Base-by-base conservation (phyloP, 2,888 invertebrate genomes). In the Punctoribates punctum region DNA sequence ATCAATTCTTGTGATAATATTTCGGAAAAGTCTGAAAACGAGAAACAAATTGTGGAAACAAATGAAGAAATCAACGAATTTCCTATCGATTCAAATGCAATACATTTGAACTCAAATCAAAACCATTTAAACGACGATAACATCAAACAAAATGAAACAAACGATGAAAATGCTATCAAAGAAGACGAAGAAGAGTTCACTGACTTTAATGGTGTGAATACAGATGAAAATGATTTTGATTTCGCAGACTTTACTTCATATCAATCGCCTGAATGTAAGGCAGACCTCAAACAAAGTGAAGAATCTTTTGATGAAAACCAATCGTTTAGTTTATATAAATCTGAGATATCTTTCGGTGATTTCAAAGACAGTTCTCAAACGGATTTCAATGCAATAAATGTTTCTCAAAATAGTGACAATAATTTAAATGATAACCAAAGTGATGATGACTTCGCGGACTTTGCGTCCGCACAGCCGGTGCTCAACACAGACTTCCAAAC, bases 391-490 rank as follows among this genome's bases (percentile, higher is more conserved):
- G 48, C 42, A 46, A 38, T 48, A 20, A 67, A 67, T 38, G 38
- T 20, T 38, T 11, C 20, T 11, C 20, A 38, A 38, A 67, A 9
- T 11, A 67, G 4, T 67, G 38, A 42, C 8, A 70, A 70, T 23
- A 20, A 70, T 15, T n/a, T 72, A 1, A 48, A 27, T 27, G 27
- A 46, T 23, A 17, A 25, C 1, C 23, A 72, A 42, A 72, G 72
- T 72, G 72, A 72, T 17, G 72, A 72, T 48, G 72, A 67, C 15
- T 72, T 72, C 48, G 72, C 72, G 6, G 72, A 72, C 38, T 72
- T 72, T 17, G 72, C 42, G 46, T 72, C 72, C 38, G 42, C 72
- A 20, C 46, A 72, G 5, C 72, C 72, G 48, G 48, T 72, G 15
- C 11, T 67, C 38, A 42, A 38, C 11, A 25, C 46, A 20, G 23